Conservation (phyloP, 2,888 invertebrate species). For the Stenoptilia bipunctidactyla region DNA sequence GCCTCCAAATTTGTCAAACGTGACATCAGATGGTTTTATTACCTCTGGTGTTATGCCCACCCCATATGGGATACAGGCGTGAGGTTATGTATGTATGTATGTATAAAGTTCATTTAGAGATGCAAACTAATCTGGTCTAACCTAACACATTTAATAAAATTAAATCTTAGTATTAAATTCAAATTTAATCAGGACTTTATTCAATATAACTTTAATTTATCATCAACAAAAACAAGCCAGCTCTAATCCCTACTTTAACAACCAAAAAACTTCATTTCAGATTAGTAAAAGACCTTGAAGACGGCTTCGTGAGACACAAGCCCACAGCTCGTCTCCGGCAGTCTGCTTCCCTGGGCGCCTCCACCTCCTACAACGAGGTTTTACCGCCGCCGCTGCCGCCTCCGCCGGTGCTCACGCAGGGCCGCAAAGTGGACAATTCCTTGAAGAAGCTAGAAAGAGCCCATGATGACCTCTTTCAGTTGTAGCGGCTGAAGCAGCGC, state of each 20-base stretch:
- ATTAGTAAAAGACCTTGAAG: slow-evolving; percentile 67
- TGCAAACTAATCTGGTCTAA: no score
- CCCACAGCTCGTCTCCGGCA: slow-evolving; percentile 70
- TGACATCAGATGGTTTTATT: no score
- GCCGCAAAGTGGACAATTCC: slow-evolving; percentile 83
- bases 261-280: slow-evolving; percentile 34
- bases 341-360: slow-evolving; percentile 64
- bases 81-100: no score
- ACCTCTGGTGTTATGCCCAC: no score
- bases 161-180: no score
- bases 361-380: slow-evolving; percentile 57
- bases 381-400: slow-evolving; percentile 67
- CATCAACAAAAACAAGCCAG: not conserved
- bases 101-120: no score
- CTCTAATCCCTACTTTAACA: no score
- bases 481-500: slow-evolving; percentile 79
- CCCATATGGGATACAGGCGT: no score
- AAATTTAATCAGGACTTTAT: no score
- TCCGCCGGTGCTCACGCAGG: slow-evolving; percentile 83
- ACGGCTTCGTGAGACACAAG: slow-evolving; percentile 65
- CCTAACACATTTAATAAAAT: no score
- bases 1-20: no score
- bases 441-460: slow-evolving; percentile 85
- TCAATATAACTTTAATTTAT: not conserved
- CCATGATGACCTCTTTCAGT: slow-evolving; percentile 92